These are phyloP conservation scores for Aphidius ervi DNA, from an alignment of 1,140 invertebrate genomes.

Conservation along the genomic window DNA sequence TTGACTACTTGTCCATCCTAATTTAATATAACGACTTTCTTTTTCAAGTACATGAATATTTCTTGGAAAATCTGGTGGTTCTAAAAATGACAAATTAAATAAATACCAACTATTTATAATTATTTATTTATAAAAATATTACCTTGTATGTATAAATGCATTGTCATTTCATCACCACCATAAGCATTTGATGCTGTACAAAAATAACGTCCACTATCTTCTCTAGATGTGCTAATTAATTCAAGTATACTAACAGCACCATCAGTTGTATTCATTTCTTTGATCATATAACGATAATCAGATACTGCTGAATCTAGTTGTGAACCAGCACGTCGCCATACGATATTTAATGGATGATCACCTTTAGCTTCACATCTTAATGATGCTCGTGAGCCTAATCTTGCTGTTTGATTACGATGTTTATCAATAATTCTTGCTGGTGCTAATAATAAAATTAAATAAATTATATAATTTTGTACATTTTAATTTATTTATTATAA, in stretches of 20 bases:
- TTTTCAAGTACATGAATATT: slow-evolving; percentile 81
- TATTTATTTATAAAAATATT: slow-evolving; percentile 20
- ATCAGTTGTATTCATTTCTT: slow-evolving; percentile 48
- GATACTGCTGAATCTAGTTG: slow-evolving; percentile 43
- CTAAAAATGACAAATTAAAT: slow-evolving; percentile 43
- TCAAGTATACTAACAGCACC: slow-evolving; percentile 81
- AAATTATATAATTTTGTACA: background rate
- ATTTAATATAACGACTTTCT: slow-evolving; percentile 68
- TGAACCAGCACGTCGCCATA: slow-evolving; percentile 62
- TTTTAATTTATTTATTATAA: background rate
- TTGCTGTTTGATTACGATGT: slow-evolving; percentile 61
- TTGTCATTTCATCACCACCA: slow-evolving; percentile 86
- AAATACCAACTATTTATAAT: background rate
- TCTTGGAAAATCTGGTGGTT: slow-evolving; percentile 79
- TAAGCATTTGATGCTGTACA: slow-evolving; percentile 85
- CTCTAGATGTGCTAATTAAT: slow-evolving; percentile 76
- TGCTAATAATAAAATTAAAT: slow-evolving; percentile 53
- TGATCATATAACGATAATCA: slow-evolving; percentile 49
- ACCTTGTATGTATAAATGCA: slow-evolving; percentile 89
- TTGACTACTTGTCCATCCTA: slow-evolving; percentile 79
- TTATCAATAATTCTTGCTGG: slow-evolving; percentile 71
- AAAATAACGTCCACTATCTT: slow-evolving; percentile 84
- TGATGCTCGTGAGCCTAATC: slow-evolving; percentile 66
- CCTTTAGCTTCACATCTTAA: slow-evolving; percentile 84
- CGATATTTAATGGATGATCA: slow-evolving; percentile 82